These are phyloP conservation scores for Gorsachius magnificus DNA, from an alignment of 2,797 vertebrate genomes.

Conservation along the genomic window DNA sequence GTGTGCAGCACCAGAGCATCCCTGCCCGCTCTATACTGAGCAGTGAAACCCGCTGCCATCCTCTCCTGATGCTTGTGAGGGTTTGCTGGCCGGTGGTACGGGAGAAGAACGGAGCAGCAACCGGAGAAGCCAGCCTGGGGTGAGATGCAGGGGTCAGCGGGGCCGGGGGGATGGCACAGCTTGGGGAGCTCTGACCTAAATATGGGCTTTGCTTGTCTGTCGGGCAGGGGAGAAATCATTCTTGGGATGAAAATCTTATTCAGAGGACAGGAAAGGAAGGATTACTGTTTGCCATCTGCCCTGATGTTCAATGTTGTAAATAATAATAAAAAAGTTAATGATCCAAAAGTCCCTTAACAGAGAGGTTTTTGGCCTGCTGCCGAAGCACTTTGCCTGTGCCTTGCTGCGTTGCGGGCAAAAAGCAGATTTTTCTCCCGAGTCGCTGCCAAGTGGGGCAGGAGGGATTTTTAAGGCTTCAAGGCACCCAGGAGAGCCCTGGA, in stretches of 20 bases:
- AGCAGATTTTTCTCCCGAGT: background rate
- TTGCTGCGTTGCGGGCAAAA: rapidly evolving
- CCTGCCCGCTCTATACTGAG: rapidly evolving
- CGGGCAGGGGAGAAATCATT: background rate
- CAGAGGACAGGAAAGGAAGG: background rate
- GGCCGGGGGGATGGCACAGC: background rate
- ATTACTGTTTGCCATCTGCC: conserved; percentile 2
- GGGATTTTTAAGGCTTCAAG: background rate
- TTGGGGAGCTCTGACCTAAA: background rate
- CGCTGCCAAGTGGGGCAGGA: conserved; percentile 4
- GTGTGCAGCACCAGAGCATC: background rate
- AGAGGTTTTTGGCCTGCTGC: background rate
- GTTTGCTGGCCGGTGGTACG: background rate
- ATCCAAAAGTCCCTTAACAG: background rate
- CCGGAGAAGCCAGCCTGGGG: background rate
- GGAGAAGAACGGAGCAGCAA: background rate
- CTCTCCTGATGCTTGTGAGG: background rate
- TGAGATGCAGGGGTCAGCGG: background rate
- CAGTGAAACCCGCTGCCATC: background rate
- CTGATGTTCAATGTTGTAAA: background rate
- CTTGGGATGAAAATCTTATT: background rate
- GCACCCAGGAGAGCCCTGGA: background rate
- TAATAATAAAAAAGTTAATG: background rate
- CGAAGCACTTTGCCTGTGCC: background rate
- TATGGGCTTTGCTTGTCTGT: background rate